A percentile compares a stretch with the other conserved stretches of the same genome.
These are phyloP conservation scores for Peromyscus nudipes DNA, from an alignment of 2,797 vertebrate species.

Conservation along the genomic window DNA sequence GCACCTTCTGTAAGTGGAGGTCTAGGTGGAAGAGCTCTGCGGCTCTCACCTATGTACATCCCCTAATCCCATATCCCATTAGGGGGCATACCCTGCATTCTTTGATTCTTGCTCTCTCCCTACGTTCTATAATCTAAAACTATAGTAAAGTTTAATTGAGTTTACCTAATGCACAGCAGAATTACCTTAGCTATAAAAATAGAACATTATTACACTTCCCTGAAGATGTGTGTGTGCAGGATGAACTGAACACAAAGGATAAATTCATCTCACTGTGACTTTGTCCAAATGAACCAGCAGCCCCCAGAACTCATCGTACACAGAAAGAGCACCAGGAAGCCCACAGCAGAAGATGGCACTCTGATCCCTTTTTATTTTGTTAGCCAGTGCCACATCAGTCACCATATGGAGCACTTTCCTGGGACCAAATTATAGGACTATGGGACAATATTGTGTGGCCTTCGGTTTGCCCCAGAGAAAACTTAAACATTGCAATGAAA, in stretches of 20 bases:
- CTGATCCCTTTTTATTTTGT: background rate
- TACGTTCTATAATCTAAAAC: conserved; percentile 19
- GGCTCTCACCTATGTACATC: background rate
- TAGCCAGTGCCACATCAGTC: conserved; percentile 5
- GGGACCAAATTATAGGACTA: background rate
- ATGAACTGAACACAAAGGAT: background rate
- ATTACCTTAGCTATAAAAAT: conserved; percentile 13
- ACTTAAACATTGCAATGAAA: conserved; percentile 43
- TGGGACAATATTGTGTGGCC: background rate
- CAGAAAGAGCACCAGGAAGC: background rate
- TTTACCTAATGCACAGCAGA: background rate
- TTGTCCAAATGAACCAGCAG: background rate
- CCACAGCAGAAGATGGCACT: background rate
- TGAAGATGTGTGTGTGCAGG: background rate
- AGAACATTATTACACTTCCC: background rate
- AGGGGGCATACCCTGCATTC: background rate
- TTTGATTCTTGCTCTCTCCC: background rate
- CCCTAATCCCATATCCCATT: background rate
- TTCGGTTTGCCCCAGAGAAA: conserved; percentile 42
- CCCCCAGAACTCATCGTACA: background rate
- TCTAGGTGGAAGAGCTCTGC: background rate
- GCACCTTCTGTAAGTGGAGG: background rate
- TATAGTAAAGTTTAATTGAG: conserved; percentile 32
- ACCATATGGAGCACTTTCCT: background rate
- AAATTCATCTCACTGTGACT: background rate